Conservation (phyloP, 2,888 invertebrate genomes). For the Sarcophaga subvicina region DNA sequence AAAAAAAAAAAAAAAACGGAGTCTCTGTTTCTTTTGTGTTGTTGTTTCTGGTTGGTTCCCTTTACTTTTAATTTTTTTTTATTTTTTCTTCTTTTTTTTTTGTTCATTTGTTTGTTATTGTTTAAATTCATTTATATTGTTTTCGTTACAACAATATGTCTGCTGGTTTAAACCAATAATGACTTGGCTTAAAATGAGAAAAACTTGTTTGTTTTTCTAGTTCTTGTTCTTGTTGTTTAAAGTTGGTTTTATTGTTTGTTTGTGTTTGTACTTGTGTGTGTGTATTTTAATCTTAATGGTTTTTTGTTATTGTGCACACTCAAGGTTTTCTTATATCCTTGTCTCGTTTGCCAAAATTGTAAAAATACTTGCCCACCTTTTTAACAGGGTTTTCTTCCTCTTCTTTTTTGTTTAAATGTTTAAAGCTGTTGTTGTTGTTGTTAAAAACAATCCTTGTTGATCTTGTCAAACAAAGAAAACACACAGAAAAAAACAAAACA, state of each 20-base stretch:
- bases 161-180: conserved; percentile 66
- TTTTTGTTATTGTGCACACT: conserved; percentile 60
- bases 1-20: no score
- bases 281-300: conserved; percentile 45
- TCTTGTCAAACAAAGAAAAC: conserved; percentile 58
- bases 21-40: conserved; percentile 5
- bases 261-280: conserved; percentile 67
- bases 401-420: background rate
- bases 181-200: conserved; percentile 63
- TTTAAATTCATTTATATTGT: conserved; percentile 56
- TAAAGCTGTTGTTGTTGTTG: background rate
- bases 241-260: background rate
- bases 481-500: conserved; percentile 16
- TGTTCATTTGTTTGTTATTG: conserved; percentile 26
- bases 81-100: conserved; percentile 1
- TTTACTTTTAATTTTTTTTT: background rate
- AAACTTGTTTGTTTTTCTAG: conserved; percentile 66
- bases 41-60: background rate
- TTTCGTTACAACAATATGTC: conserved; percentile 58
- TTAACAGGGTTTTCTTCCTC: conserved; percentile 25
- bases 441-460: conserved; percentile 58
- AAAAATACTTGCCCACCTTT: conserved; percentile 53
- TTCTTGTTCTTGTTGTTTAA: conserved; percentile 34
- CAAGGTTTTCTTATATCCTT: conserved; percentile 65
- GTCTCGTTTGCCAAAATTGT: conserved; percentile 45